Evolutionary conservation across 2,888 invertebrate species (phyloP).

Genomic region (Eulithis prunata): DNA sequence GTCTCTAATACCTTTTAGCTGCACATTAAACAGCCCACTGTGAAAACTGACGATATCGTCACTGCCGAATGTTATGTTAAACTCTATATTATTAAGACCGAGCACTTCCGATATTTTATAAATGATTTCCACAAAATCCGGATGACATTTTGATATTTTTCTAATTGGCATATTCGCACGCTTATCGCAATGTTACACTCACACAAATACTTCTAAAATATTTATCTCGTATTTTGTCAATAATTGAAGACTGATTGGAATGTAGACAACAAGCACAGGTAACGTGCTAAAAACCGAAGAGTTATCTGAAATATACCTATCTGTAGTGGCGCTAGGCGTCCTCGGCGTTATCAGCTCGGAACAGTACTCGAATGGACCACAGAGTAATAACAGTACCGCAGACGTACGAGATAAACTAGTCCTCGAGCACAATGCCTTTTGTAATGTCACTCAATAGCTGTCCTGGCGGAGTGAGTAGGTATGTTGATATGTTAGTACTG

Average conservation of each 20-base stretch:
- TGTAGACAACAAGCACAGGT: conserved; percentile 6
- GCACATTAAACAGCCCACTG: conserved; percentile 56
- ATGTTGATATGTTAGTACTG: conserved; percentile 34
- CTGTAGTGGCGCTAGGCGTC: conserved; percentile 40
- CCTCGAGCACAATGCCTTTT: conserved; percentile 74
- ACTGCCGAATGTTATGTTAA: conserved; percentile 52
- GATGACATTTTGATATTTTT: conserved; percentile 61
- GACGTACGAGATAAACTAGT: conserved; percentile 72
- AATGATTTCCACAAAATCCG: conserved; percentile 61
- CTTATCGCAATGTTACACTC: conserved; percentile 12
- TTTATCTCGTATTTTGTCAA: not conserved
- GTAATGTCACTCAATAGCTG: conserved; percentile 69
- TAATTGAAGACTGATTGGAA: not conserved
- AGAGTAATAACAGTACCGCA: conserved; percentile 34
- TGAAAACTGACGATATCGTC: conserved; percentile 63
- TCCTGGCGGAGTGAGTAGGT: conserved; percentile 49
- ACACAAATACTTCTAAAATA: conserved; percentile 18
- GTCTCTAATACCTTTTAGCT: conserved; percentile 55
- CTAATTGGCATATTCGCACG: conserved; percentile 56
- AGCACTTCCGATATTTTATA: conserved; percentile 55
- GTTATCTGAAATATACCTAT: conserved; percentile 43
- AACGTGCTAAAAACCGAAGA: conserved; percentile 22
- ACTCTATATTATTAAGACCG: conserved; percentile 52
- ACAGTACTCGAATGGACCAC: conserved; percentile 59
- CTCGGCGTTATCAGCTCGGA: conserved; percentile 73